These are phyloP conservation scores for Chrysoperla carnea DNA, from an alignment of 1,140 invertebrate genomes.

Conservation along the genomic window DNA sequence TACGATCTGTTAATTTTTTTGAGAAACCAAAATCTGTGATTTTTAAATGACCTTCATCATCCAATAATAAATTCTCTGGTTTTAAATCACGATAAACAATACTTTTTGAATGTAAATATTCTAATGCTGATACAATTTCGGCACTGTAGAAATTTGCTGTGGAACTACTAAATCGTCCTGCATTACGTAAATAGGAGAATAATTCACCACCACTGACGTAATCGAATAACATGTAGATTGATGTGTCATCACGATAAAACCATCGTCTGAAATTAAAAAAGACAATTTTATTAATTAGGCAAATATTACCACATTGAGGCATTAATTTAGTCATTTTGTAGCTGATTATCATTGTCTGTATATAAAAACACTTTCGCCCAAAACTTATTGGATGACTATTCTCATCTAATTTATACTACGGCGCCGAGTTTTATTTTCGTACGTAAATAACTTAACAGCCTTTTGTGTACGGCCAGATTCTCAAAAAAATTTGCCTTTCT, in stretches of 20 bases:
- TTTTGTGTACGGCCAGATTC: too few relatives aligned
- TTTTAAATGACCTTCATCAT: constrained; percentile 84
- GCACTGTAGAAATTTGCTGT: constrained; percentile 86
- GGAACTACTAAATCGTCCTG: constrained; percentile 70
- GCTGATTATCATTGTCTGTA: too few relatives aligned
- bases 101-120: constrained; percentile 78
- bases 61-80: constrained; percentile 85
- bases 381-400: too few relatives aligned
- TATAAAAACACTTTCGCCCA: too few relatives aligned
- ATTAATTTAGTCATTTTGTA: too few relatives aligned
- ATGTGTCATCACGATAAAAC: constrained; percentile 72
- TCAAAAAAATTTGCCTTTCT: too few relatives aligned
- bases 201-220: constrained; percentile 90
- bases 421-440: too few relatives aligned
- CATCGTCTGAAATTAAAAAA: constrained; percentile 53
- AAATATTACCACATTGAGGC: too few relatives aligned
- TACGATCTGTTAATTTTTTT: constrained; percentile 81
- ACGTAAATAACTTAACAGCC: too few relatives aligned
- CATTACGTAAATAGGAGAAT: constrained; percentile 85
- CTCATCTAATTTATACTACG: too few relatives aligned
- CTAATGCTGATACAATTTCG: constrained; percentile 84
- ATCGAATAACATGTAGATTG: constrained; percentile 86
- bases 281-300: not conserved
- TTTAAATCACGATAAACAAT: constrained; percentile 68
- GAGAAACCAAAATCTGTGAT: constrained; percentile 97